Percentiles rank a stretch among this genome's conserved stretches.
Evolutionary conservation across 1,140 invertebrate species (phyloP).

Genomic region (Drosophila bipectinata): DNA sequence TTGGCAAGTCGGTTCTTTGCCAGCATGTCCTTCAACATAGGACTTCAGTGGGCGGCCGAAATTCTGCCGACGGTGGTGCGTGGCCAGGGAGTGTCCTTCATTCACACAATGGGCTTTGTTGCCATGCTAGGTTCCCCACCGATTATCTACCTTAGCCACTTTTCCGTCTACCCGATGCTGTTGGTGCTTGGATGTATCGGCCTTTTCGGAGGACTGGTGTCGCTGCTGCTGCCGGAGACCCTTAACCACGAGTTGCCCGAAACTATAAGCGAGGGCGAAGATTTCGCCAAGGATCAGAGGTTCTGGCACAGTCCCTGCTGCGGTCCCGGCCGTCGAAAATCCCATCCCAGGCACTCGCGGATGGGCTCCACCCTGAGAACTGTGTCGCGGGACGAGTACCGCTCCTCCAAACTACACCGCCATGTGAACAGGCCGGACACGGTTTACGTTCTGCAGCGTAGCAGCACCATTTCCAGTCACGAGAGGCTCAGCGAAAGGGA

Average conservation of each 20-base stretch:
- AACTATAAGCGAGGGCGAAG: constrained; percentile 92
- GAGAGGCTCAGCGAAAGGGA: background rate
- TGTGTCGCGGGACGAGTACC: constrained; percentile 85
- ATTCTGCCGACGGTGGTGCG: constrained; percentile 93
- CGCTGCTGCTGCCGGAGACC: constrained; percentile 92
- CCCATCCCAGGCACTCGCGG: constrained; percentile 24
- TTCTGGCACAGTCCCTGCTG: constrained; percentile 92
- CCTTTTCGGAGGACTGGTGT: constrained; percentile 89
- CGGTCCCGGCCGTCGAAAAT: constrained; percentile 20
- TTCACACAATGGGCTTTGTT: constrained; percentile 94
- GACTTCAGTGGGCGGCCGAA: constrained; percentile 94
- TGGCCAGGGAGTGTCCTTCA: constrained; percentile 92
- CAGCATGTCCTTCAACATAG: constrained; percentile 95
- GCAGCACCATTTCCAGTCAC: background rate
- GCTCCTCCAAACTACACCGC: constrained; percentile 65
- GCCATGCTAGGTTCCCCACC: constrained; percentile 92
- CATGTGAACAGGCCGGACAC: background rate
- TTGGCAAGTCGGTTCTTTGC: constrained; percentile 92
- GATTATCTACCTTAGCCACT: constrained; percentile 90
- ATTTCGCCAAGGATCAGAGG: constrained; percentile 91
- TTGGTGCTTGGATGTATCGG: constrained; percentile 90
- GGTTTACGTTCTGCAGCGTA: background rate
- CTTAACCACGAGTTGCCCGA: constrained; percentile 92
- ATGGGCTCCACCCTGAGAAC: constrained; percentile 61
- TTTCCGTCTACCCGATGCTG: constrained; percentile 89